Base-by-base conservation (phyloP, 2,888 invertebrate species). In the Aleiodes alternator region DNA sequence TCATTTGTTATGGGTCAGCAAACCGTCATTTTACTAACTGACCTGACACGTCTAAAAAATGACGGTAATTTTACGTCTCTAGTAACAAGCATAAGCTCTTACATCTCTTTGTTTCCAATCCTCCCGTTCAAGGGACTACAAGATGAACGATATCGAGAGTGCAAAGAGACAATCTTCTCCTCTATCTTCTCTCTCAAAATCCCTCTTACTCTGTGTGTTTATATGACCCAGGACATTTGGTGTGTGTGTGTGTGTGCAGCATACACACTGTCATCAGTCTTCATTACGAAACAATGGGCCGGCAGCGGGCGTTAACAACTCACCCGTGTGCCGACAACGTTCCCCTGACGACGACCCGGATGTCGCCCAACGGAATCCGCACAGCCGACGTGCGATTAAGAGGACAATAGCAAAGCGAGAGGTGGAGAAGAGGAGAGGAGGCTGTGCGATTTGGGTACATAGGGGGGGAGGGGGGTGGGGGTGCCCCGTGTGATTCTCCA, bases 201-300 rank as follows among this genome's bases (percentile, higher is more conserved):
- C 12, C 64, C 48, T 48, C 48, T 64, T 48, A 43, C 43, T 16
- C 64, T 64, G 23, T 23, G 23, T 23, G 64, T 64, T 64, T 64
- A 48, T 48, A 64, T 64, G 43, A 64, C 64, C 64, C 14, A 43
- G 34, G 16, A 43, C 64, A 64, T 64, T 64, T 23, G 64, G 64
- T 64, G 64, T 64, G 23, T 23, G 23, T 23, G 23, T 23, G 23
- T 23, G 23, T 23, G 48, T 64, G 64, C 64, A 64, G 64, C 48
- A 64, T 64, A 64, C 64, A 64, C 64, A 64, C 43, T 48, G 84
- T 85, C 86, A 86, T 87, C 84, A 84, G 84, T 87, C 87, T 87
- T 87, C 85, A 86, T 87, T 85, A 87, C 77, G 81, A 83, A 85
- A 87, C 86, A 85, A 86, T 87, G 79, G 82, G 77, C 76, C 68